phyloP scores from a whole-genome alignment of 2,113 vertebrate genomes.

The Bos indicus region DNA sequence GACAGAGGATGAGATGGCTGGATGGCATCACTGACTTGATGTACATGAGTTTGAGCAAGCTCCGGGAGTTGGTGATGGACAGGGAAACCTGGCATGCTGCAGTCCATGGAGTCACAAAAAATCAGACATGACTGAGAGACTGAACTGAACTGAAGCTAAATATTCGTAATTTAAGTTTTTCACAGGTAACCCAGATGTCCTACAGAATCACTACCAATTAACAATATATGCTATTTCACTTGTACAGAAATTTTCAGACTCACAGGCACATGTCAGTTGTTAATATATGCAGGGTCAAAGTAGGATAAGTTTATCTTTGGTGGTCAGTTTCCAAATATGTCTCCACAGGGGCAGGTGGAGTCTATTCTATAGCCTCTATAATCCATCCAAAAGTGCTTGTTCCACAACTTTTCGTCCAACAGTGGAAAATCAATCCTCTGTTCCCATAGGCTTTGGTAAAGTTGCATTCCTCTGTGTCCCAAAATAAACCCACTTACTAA shows the following conservation, averaged over 20 bases:
- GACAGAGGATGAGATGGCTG: not conserved
- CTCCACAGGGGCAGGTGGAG: not conserved
- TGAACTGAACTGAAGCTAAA: not conserved
- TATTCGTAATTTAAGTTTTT: not conserved
- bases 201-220: not conserved
- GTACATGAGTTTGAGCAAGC: not conserved
- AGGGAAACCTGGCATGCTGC: not conserved
- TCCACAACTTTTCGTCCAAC: not conserved
- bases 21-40: not conserved
- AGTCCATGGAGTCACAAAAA: not conserved
- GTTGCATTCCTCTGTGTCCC: not conserved
- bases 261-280: not conserved
- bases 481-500: constrained; percentile 24
- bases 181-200: not conserved
- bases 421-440: constrained; percentile 2
- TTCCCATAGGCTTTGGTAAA: not conserved
- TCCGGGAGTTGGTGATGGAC: not conserved
- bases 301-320: not conserved
- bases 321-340: not conserved
- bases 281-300: not conserved
- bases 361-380: not conserved
- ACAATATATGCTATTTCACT: not conserved
- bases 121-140: not conserved
- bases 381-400: not conserved
- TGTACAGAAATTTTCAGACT: not conserved